Conservation (phyloP, 2,888 invertebrate species). For the Pseudolycoriella hygida region DNA sequence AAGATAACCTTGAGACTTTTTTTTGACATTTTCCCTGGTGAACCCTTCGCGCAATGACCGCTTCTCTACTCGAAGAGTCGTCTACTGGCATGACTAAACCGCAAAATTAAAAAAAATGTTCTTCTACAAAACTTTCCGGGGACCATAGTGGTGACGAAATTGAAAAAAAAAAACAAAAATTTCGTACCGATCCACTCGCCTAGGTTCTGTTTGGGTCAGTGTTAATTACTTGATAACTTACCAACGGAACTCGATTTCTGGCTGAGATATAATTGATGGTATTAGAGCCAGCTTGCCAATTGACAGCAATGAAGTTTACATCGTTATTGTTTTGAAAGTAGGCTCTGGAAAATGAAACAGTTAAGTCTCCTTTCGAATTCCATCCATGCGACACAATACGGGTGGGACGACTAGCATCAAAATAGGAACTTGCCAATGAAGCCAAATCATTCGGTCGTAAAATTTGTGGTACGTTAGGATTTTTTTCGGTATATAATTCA, state of each 20-base stretch:
- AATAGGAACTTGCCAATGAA: constrained; percentile 1
- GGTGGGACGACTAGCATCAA: background rate
- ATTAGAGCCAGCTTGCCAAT: constrained; percentile 6
- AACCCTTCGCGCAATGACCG: no score
- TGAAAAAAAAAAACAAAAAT: no score
- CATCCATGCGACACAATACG: constrained; percentile 35
- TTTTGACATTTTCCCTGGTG: no score
- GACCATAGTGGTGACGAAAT: no score
- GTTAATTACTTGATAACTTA: no score
- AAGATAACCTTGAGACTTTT: no score
- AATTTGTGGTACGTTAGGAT: constrained; percentile 2
- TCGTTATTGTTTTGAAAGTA: constrained; percentile 2
- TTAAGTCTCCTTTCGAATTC: constrained; percentile 13
- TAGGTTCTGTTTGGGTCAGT: no score
- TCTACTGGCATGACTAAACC: no score
- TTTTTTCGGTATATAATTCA: constrained; percentile 3
- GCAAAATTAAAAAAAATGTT: no score
- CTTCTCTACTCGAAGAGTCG: no score
- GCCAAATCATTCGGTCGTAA: background rate
- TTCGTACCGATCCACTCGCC: no score
- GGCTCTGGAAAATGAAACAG: background rate
- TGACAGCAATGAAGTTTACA: constrained; percentile 6
- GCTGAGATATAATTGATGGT: constrained; percentile 1
- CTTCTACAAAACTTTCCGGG: no score
- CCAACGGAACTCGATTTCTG: background rate